These are phyloP conservation scores for Cremastinae sp. DNA, from an alignment of 2,888 invertebrate species.

Conservation along the genomic window DNA sequence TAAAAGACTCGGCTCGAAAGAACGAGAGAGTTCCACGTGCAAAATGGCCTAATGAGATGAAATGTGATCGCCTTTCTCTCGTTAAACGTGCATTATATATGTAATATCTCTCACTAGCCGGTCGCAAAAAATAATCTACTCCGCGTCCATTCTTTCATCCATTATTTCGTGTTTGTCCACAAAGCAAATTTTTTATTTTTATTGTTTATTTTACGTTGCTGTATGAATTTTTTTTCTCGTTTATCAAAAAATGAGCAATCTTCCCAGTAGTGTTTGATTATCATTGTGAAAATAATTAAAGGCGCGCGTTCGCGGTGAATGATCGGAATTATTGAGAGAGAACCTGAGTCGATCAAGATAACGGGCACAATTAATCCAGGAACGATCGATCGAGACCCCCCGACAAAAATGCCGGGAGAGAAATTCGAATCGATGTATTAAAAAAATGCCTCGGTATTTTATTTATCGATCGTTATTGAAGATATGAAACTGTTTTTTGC, in stretches of 20 bases:
- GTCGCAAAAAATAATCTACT: slow-evolving; percentile 71
- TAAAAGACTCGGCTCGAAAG: too few species aligned
- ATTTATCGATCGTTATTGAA: slow-evolving; percentile 10
- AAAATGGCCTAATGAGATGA: slow-evolving; percentile 76
- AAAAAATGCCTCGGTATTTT: slow-evolving; percentile 22
- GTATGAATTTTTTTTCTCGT: too few species aligned
- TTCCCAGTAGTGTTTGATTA: too few species aligned
- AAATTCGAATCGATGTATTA: slow-evolving; percentile 9
- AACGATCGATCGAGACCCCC: slow-evolving; percentile 53
- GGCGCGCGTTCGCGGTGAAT: too few species aligned
- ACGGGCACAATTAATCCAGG: slow-evolving; percentile 62
- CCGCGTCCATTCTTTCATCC: slow-evolving; percentile 3
- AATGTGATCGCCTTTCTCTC: slow-evolving; percentile 79
- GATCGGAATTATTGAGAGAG: slow-evolving; percentile 3
- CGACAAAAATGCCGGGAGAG: slow-evolving; percentile 18
- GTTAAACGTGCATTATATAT: slow-evolving; percentile 70
- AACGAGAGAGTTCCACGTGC: slow-evolving; percentile 48
- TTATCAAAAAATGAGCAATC: too few species aligned
- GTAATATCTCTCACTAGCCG: slow-evolving; percentile 26
- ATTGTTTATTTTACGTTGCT: too few species aligned
- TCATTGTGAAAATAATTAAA: too few species aligned
- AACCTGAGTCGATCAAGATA: slow-evolving; percentile 61
- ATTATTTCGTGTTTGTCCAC: slow-evolving; percentile 26
- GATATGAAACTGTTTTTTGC: neutral
- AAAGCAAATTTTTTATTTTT: too few species aligned